Evolutionary conservation across 1,140 invertebrate genomes (phyloP).

Genomic region (Dreissena rostriformis): DNA sequence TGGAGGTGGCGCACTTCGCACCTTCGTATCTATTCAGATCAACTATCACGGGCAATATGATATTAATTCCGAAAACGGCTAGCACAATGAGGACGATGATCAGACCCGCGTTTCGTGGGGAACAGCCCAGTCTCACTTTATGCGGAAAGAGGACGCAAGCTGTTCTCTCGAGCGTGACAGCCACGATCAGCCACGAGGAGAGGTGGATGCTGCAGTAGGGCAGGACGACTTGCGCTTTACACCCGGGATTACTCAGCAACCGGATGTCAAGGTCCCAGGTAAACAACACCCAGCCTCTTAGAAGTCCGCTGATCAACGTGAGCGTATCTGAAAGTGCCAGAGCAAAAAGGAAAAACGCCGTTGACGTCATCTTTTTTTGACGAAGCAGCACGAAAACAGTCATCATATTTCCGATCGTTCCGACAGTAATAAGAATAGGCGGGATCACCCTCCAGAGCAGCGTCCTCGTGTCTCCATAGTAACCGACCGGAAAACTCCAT

Average conservation of each 20-base stretch:
- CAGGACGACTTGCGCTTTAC: slow-evolving; percentile 58
- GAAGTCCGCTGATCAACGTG: slow-evolving; percentile 62
- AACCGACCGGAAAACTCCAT: slow-evolving; percentile 13
- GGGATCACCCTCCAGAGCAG: slow-evolving; percentile 47
- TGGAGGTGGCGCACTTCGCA: background rate
- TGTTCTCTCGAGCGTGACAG: slow-evolving; percentile 65
- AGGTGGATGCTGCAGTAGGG: slow-evolving; percentile 55
- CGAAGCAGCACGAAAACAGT: slow-evolving; percentile 52
- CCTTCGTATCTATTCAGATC: background rate
- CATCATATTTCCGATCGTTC: slow-evolving; percentile 63
- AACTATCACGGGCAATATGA: slow-evolving; percentile 17
- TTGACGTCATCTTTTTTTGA: slow-evolving; percentile 40
- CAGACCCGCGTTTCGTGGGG: slow-evolving; percentile 6
- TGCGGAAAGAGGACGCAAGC: slow-evolving; percentile 64
- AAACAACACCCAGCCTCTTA: slow-evolving; percentile 60
- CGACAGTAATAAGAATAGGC: slow-evolving; percentile 58
- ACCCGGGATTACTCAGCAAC: slow-evolving; percentile 28
- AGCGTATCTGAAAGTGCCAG: slow-evolving; percentile 62
- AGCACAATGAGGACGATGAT: slow-evolving; percentile 12
- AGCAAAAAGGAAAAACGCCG: slow-evolving; percentile 55
- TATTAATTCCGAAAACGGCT: slow-evolving; percentile 2
- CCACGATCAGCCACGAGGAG: slow-evolving; percentile 67
- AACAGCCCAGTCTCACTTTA: slow-evolving; percentile 50
- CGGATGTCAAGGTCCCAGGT: slow-evolving; percentile 59
- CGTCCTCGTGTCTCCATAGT: slow-evolving; percentile 35